Evolutionary conservation across 2,888 invertebrate species (phyloP).

Genomic region (Synanthedon formicaeformis): DNA sequence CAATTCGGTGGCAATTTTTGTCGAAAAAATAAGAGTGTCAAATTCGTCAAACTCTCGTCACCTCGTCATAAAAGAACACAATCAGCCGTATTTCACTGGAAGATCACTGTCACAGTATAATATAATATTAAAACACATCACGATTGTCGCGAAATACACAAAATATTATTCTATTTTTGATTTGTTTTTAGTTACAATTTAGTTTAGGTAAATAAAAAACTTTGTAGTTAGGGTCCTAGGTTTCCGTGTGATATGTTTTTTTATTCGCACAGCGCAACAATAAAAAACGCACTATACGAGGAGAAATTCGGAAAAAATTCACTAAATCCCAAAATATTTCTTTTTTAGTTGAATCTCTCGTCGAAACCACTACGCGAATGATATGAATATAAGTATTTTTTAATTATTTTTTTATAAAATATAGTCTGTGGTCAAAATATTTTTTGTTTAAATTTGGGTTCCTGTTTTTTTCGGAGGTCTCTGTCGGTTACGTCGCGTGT

Average conservation of each 20-base stretch:
- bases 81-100: constrained; percentile 45
- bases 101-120: constrained; percentile 46
- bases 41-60: constrained; percentile 36
- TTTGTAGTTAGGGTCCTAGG: constrained; percentile 62
- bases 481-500: constrained; percentile 60
- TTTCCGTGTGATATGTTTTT: constrained; percentile 65
- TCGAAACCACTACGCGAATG: constrained; percentile 41
- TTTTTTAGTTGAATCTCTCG: constrained; percentile 11
- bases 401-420: constrained; percentile 38
- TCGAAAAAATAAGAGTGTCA: constrained; percentile 52
- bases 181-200: constrained; percentile 2
- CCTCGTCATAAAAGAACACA: constrained; percentile 49
- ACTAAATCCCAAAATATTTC: constrained; percentile 45
- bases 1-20: constrained; percentile 67
- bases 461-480: constrained; percentile 53
- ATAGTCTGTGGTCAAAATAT: constrained; percentile 54
- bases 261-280: constrained; percentile 35
- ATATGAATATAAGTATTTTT: constrained; percentile 48
- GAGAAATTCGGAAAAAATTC: constrained; percentile 36
- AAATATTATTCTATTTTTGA: constrained; percentile 37
- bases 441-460: constrained; percentile 21
- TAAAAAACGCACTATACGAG: constrained; percentile 31
- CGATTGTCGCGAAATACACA: constrained; percentile 43
- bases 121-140: constrained; percentile 53
- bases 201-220: constrained; percentile 30